phyloP scores from a whole-genome alignment of 2,113 vertebrate species.

The Chloropsis hardwickii region DNA sequence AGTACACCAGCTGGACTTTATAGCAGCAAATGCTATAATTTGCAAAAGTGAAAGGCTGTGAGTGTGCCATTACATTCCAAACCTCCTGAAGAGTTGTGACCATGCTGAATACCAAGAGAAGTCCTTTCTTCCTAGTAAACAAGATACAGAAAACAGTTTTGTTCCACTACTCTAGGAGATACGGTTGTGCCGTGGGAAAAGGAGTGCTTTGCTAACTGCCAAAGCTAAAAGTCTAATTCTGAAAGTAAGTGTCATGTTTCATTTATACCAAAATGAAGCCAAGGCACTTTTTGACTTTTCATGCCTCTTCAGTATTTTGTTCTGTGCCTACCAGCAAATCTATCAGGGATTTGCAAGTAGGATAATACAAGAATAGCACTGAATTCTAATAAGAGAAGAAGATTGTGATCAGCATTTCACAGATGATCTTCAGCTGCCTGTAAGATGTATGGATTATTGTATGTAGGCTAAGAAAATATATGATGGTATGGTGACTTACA shows the following conservation, averaged over 20 bases:
- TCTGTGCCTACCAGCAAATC: background rate
- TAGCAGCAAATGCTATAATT: background rate
- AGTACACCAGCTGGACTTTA: background rate
- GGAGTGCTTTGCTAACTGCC: background rate
- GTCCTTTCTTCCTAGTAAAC: background rate
- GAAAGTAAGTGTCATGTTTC: background rate
- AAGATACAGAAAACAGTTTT: background rate
- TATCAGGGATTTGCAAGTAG: background rate
- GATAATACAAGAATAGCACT: background rate
- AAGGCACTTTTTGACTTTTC: background rate
- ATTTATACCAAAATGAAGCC: background rate
- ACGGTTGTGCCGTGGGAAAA: background rate
- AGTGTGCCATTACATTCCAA: background rate
- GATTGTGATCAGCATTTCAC: background rate
- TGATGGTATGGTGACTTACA: background rate
- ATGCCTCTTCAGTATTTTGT: background rate
- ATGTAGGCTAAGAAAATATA: background rate
- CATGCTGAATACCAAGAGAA: background rate
- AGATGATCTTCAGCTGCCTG: background rate
- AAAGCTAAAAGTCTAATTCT: background rate
- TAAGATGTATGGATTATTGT: background rate
- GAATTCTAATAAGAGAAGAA: background rate
- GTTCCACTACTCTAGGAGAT: background rate
- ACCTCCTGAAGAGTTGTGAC: background rate
- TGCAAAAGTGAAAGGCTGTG: background rate